These are phyloP conservation scores for Lepus townsendii DNA, from an alignment of 2,797 vertebrate genomes.

Conservation along the genomic window DNA sequence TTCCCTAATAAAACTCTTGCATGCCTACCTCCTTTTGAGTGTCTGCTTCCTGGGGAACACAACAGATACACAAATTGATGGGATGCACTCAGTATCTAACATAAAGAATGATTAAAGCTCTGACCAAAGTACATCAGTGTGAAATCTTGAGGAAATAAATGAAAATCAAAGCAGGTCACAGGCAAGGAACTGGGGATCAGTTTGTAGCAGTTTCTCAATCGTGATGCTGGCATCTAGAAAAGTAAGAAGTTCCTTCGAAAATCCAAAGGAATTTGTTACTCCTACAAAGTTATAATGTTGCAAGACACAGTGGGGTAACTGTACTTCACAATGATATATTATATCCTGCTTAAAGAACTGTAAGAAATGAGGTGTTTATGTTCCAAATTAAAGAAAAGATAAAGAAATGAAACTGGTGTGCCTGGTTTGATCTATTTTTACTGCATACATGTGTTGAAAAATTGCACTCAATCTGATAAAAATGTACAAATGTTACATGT, in stretches of 20 bases:
- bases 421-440: too few relatives aligned
- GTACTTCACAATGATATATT: too few relatives aligned
- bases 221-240: neutral
- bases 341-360: too few relatives aligned
- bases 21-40: neutral
- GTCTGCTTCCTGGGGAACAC: neutral
- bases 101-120: neutral
- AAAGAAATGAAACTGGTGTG: too few relatives aligned
- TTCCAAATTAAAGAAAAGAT: too few relatives aligned
- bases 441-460: too few relatives aligned
- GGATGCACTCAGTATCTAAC: neutral
- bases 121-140: neutral
- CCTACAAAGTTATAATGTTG: too few relatives aligned
- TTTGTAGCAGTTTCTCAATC: neutral
- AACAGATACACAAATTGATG: neutral
- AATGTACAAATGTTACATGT: too few relatives aligned
- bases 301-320: too few relatives aligned
- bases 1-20: neutral
- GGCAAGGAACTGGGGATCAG: neutral
- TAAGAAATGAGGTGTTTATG: too few relatives aligned
- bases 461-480: too few relatives aligned
- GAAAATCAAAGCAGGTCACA: neutral
- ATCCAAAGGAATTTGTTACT: too few relatives aligned
- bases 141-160: neutral
- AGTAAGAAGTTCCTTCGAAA: neutral